Conservation (phyloP, 2,888 invertebrate species). For the Drosophila colorata region DNA sequence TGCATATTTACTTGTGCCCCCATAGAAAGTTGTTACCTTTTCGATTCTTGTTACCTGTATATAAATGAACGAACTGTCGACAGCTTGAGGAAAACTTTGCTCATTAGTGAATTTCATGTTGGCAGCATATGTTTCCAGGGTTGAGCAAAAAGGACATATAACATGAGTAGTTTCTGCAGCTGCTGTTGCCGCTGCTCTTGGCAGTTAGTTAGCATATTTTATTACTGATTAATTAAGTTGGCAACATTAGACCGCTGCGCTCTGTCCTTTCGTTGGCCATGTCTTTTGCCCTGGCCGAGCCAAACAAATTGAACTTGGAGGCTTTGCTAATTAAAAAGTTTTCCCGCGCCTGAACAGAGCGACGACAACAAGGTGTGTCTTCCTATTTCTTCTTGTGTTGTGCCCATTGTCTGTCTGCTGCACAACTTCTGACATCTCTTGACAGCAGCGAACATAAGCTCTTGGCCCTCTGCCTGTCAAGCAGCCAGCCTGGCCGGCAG, state of each 20-base stretch:
- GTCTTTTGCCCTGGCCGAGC: constrained; percentile 8
- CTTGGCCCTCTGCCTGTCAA: not conserved
- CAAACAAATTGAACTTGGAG: constrained; percentile 50
- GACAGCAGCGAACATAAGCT: constrained; percentile 10
- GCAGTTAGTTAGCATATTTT: constrained; percentile 67
- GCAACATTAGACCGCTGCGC: constrained; percentile 23
- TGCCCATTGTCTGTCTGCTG: not conserved
- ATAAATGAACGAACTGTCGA: constrained; percentile 48
- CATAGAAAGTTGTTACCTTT: constrained; percentile 34
- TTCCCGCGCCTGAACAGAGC: constrained; percentile 23
- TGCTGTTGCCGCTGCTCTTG: constrained; percentile 24
- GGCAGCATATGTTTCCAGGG: constrained; percentile 33
- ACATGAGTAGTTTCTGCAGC: constrained; percentile 26
- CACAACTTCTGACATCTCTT: constrained; percentile 30
- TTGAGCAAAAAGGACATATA: not conserved
- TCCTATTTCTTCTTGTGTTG: not conserved
- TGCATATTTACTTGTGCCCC: constrained; percentile 26
- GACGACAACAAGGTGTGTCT: constrained; percentile 36
- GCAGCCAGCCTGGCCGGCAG: not conserved
- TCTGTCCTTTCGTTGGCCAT: constrained; percentile 38
- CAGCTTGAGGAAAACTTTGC: constrained; percentile 60
- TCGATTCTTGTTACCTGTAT: constrained; percentile 51
- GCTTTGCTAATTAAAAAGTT: constrained; percentile 76
- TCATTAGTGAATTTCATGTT: constrained; percentile 69
- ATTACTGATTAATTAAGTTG: constrained; percentile 74